Evolutionary conservation across 2,888 invertebrate genomes (phyloP).

Genomic region (Ditula angustiorana): DNA sequence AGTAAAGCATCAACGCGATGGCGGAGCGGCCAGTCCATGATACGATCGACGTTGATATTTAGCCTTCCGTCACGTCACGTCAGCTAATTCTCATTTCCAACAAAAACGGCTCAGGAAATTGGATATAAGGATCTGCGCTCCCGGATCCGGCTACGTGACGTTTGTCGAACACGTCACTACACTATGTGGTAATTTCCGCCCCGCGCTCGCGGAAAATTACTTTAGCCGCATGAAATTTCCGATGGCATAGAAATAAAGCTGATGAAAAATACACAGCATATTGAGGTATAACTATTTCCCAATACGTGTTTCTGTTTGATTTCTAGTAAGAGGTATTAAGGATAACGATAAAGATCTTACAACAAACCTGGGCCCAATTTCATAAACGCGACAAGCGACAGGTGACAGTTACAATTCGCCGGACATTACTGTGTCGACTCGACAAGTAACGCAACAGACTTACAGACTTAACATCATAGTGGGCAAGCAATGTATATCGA

Average conservation of each 20-base stretch:
- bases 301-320: neutral
- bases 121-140: constrained; percentile 84
- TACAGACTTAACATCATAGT: too few relatives aligned
- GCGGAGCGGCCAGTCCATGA: constrained; percentile 45
- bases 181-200: constrained; percentile 85
- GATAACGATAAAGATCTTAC: too few relatives aligned
- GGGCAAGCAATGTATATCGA: too few relatives aligned
- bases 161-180: constrained; percentile 85
- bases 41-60: constrained; percentile 74
- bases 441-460: too few relatives aligned
- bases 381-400: too few relatives aligned
- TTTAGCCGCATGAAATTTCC: constrained; percentile 84
- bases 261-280: constrained; percentile 56
- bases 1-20: constrained; percentile 24
- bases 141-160: constrained; percentile 83
- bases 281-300: constrained; percentile 18
- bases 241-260: constrained; percentile 75
- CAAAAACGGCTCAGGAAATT: constrained; percentile 83
- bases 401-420: too few relatives aligned
- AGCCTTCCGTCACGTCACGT: constrained; percentile 79
- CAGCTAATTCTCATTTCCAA: constrained; percentile 84
- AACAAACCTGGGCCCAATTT: too few relatives aligned
- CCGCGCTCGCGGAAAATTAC: constrained; percentile 83
- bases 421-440: too few relatives aligned
- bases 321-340: too few relatives aligned